Base-by-base conservation (phyloP, 2,888 invertebrate genomes). In the Trachelus tabidus region DNA sequence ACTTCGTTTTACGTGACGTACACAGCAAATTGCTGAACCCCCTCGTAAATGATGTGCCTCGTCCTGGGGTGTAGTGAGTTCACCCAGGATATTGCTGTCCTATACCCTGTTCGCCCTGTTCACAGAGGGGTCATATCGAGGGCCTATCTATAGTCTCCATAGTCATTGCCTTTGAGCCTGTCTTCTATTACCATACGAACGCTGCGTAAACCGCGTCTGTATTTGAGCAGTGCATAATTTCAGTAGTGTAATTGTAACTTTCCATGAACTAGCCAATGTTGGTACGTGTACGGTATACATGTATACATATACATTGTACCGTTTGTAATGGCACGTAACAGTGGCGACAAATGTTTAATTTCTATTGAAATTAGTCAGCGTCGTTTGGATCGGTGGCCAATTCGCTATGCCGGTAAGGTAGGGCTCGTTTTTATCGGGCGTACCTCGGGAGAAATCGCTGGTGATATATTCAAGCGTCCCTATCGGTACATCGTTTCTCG, bases 401-500 rank as follows among this genome's bases (percentile, higher is more conserved):
- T 56, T 56, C 23, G 6, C 56, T 56, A 23, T 23, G 56, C 56
- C 9, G 56, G 56, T 23, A 56, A 56, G 56, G 56, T 23, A 56
- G 56, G 23, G 23, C 56, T 56, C 56, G 68, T 77, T 76, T 79
- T 73, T 76, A 76, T 79, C 79, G 74, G 73, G 11, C 34, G 73
- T 68, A 30, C 75, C 68, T 71, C 73, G 56, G n/a, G 84, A 85
- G 84, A 85, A 85, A 85, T 85, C 80, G 80, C 84, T 75, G 68
- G 80, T 75, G 75, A 85, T 85, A 84, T 85, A 85, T 84, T 81
- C 81, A 78, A 78, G 68, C 37, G 75, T 79, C 82, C 75, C 83
- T 84, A 84, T 83, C 80, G 82, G 80, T 74, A 83, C 85, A 83
- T 83, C 83, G 81, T 83, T 81, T 82, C 81, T 82, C 84, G 78